phyloP scores from a whole-genome alignment of 1,140 invertebrate genomes.

The Chironomus tepperi region DNA sequence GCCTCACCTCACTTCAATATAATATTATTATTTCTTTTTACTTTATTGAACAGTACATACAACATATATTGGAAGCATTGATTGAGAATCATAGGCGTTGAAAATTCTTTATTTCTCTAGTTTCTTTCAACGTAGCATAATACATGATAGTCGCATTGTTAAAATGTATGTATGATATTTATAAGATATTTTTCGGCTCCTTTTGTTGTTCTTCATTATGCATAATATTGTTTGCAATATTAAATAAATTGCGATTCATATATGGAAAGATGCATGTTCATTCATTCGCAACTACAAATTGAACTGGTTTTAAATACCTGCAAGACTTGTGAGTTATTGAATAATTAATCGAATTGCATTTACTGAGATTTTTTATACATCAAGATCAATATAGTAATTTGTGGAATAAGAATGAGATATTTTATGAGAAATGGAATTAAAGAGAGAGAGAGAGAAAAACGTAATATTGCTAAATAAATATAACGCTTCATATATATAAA shows the following conservation, averaged over 20 bases:
- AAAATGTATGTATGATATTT: neutral
- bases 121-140: neutral
- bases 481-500: neutral
- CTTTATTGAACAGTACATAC: neutral
- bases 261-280: too few relatives aligned
- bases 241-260: neutral
- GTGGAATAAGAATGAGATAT: too few relatives aligned
- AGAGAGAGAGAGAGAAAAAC: neutral
- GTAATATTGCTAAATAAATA: slow-evolving; percentile 15
- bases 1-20: slow-evolving; percentile 11
- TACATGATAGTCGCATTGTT: slow-evolving; percentile 8
- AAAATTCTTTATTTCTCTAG: neutral
- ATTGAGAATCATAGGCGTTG: slow-evolving; percentile 12
- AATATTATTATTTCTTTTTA: slow-evolving; percentile 9
- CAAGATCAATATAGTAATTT: neutral
- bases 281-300: neutral
- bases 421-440: neutral
- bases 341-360: slow-evolving; percentile 10
- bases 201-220: neutral
- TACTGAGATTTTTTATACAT: neutral
- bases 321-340: slow-evolving; percentile 12
- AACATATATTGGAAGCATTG: neutral
- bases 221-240: slow-evolving; percentile 2
- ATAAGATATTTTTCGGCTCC: neutral
- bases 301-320: slow-evolving; percentile 1